Conservation (phyloP, 2,888 invertebrate genomes). For the Eretmocerus hayati region DNA sequence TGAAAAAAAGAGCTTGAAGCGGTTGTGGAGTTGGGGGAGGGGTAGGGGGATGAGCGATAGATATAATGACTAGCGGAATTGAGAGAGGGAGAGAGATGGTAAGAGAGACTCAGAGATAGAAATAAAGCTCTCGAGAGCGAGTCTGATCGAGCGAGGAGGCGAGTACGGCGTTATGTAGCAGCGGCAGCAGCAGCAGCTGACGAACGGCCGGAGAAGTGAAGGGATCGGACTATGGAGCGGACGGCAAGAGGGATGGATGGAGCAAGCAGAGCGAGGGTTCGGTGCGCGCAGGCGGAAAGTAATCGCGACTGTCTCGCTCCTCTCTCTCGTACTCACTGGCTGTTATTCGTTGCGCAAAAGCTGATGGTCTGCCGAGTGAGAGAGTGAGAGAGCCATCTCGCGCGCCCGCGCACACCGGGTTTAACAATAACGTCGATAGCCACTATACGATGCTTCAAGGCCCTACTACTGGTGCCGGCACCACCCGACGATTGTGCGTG, state of each 20-base stretch:
- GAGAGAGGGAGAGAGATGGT: too few relatives aligned
- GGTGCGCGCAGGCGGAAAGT: slow-evolving; percentile 57
- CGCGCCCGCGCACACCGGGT: background rate
- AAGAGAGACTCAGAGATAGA: too few relatives aligned
- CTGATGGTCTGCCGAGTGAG: background rate
- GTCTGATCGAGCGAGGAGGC: slow-evolving; percentile 20
- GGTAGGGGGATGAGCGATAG: too few relatives aligned
- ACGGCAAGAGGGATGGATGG: slow-evolving; percentile 28
- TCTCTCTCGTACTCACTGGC: background rate
- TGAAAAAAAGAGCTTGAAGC: too few relatives aligned
- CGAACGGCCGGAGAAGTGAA: slow-evolving; percentile 30
- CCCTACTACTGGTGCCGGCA: too few relatives aligned
- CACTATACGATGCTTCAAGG: too few relatives aligned
- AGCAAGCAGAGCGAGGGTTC: slow-evolving; percentile 46
- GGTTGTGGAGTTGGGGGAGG: too few relatives aligned
- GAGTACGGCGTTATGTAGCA: slow-evolving; percentile 30
- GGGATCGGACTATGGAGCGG: slow-evolving; percentile 24
- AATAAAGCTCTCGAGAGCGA: slow-evolving; percentile 3
- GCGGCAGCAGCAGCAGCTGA: too few relatives aligned
- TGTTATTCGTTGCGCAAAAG: background rate
- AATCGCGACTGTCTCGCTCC: slow-evolving; percentile 41
- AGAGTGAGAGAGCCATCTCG: too few relatives aligned
- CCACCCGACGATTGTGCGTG: too few relatives aligned
- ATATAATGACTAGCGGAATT: too few relatives aligned
- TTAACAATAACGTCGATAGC: slow-evolving; percentile 12